A percentile compares a stretch with the other conserved stretches of the same genome.
phyloP scores from a whole-genome alignment of 2,888 invertebrate species.

The Phania funesta region DNA sequence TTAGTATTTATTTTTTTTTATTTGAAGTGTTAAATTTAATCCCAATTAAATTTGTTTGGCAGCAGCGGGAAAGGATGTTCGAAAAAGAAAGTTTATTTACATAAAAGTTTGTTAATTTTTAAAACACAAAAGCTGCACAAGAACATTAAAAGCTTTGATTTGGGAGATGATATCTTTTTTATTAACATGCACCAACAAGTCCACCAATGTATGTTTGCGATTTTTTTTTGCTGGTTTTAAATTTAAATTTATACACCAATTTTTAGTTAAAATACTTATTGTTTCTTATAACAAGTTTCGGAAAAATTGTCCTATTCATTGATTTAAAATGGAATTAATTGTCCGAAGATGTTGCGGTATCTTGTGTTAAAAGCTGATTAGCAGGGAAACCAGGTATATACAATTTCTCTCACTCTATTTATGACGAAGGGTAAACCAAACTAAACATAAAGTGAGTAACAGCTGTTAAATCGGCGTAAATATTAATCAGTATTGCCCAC shows the following conservation, averaged over 20 bases:
- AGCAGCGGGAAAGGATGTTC: constrained; percentile 35
- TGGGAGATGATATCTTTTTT: not conserved
- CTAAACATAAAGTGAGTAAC: too few species aligned
- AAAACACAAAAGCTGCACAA: not conserved
- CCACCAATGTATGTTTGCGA: constrained; percentile 15
- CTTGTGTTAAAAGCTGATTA: too few species aligned
- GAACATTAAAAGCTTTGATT: constrained; percentile 44
- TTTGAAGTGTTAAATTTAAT: not conserved
- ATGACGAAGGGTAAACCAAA: too few species aligned
- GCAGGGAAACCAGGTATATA: too few species aligned
- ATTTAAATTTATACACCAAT: constrained; percentile 3
- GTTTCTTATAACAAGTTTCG: too few species aligned
- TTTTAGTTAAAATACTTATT: not conserved
- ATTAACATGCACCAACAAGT: constrained; percentile 45
- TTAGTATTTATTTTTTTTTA: not conserved
- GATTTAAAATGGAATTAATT: too few species aligned
- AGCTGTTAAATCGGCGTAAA: too few species aligned
- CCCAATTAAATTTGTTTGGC: constrained; percentile 22
- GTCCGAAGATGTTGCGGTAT: too few species aligned
- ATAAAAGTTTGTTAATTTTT: not conserved
- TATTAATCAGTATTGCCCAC: too few species aligned
- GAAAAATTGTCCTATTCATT: too few species aligned
- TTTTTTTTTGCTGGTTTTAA: not conserved
- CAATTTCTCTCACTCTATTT: too few species aligned
- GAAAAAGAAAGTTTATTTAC: not conserved